These are phyloP conservation scores for Chroicocephalus ridibundus DNA, from an alignment of 2,113 vertebrate genomes.

Conservation along the genomic window DNA sequence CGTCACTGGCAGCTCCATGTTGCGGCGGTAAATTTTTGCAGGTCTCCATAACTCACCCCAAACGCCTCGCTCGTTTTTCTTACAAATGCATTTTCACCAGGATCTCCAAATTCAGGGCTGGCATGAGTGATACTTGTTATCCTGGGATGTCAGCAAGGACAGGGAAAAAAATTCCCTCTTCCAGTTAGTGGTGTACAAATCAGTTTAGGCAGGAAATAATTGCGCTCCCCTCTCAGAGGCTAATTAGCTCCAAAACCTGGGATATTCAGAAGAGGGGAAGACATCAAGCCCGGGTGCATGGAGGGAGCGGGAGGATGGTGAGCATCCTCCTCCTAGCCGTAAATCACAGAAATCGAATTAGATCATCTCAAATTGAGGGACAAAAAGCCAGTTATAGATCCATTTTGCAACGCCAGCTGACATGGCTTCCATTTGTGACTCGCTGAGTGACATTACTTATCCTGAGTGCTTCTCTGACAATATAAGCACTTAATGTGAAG, in stretches of 20 bases:
- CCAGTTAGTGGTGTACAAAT: neutral
- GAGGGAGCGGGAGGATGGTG: neutral
- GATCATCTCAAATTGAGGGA: conserved; percentile 75
- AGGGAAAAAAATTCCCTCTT: neutral
- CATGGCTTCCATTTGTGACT: conserved; percentile 74
- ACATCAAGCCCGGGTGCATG: neutral
- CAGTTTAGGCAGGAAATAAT: neutral
- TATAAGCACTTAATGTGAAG: conserved; percentile 66
- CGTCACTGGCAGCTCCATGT: neutral
- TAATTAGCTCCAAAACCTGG: conserved; percentile 8
- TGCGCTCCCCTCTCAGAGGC: neutral
- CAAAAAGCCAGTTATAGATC: conserved; percentile 78
- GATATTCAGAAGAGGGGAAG: conserved; percentile 1
- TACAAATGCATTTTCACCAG: conserved; percentile 22
- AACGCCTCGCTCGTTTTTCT: neutral
- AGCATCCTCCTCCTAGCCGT: conserved; percentile 46
- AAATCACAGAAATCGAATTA: conserved; percentile 78
- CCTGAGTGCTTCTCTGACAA: conserved; percentile 70
- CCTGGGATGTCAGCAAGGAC: neutral
- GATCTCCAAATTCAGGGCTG: conserved; percentile 1
- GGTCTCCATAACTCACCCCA: neutral
- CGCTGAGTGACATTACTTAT: conserved; percentile 70
- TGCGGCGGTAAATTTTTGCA: neutral
- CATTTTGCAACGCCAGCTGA: conserved; percentile 64
- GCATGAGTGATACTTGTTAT: neutral